Base-by-base conservation (phyloP, 2,888 invertebrate genomes). In the Drosophila anceps region DNA sequence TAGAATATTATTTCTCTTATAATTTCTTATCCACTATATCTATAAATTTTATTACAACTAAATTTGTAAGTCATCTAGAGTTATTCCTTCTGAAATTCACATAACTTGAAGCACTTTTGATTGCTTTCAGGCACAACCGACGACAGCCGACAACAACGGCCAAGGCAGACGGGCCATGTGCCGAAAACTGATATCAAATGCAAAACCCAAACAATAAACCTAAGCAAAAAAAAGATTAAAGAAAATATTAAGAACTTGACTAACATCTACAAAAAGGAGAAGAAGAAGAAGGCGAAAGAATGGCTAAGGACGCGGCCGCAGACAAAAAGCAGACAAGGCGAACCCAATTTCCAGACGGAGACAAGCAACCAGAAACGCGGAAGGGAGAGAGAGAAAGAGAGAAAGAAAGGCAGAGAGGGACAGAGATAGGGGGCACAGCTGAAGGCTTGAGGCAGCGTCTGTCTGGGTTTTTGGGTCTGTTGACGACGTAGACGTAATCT, bases 151-250 rank as follows among this genome's bases (percentile, higher is more conserved):
- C 37, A 33, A n/a, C 27, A 43, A 20, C 48, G 9, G 59, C 24
- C 39, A 27, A 59, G 59, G 59, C 60, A 59, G 51, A 43, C 65
- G 33, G 7, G 43, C 50, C 50, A 60, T 73, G 72, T 76, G 80
- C 71, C 82, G 63, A 75, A 84, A 79, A 67, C 69, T 76, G 72
- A 87, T 84, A 82, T 84, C 81, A 84, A 84, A 82, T 79, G 76
- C 81, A 62, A 84, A 76, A 84, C 69, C 79, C 88, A 87, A 84
- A 84, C 88, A 84, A 87, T 78, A 84, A 71, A 46, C 46, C 64
- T 62, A 39, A 82, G 75, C 72, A 68, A 58, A 60, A 60, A 48
- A 64, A 69, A 54, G 55, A 33, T 33, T 33, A 35, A 53, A 9
- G 37, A 54, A 53, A 63, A 67, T 59, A 69, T 53, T 62, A 50